Conservation (phyloP, 2,888 invertebrate genomes). For the Lamproptera curius region DNA sequence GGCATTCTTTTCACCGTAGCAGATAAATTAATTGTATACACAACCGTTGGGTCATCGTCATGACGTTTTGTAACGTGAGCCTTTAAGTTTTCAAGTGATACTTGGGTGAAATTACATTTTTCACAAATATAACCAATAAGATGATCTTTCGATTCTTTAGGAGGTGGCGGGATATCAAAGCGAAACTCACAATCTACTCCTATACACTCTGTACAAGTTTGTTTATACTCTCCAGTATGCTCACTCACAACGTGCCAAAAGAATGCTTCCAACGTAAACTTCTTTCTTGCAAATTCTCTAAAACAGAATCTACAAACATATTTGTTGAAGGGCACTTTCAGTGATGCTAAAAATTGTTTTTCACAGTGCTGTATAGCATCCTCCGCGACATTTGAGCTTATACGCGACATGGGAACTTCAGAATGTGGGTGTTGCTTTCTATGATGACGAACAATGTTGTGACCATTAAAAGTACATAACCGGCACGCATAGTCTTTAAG, state of each 20-base stretch:
- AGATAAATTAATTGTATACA: slow-evolving; percentile 60
- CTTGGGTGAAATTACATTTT: slow-evolving; percentile 85
- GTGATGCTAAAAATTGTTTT: slow-evolving; percentile 46
- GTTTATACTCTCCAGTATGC: slow-evolving; percentile 89
- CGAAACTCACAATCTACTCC: slow-evolving; percentile 48
- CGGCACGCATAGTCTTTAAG: slow-evolving; percentile 73
- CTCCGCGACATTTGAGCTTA: slow-evolving; percentile 70
- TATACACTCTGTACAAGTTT: slow-evolving; percentile 80
- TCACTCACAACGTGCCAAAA: slow-evolving; percentile 84
- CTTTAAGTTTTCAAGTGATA: slow-evolving; percentile 78
- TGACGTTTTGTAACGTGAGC: slow-evolving; percentile 80
- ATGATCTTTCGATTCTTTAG: slow-evolving; percentile 54
- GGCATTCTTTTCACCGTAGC: slow-evolving; percentile 44
- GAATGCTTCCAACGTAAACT: slow-evolving; percentile 64
- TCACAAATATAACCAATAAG: slow-evolving; percentile 82
- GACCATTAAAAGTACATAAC: slow-evolving; percentile 78
- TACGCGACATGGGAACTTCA: slow-evolving; percentile 82
- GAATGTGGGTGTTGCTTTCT: slow-evolving; percentile 79
- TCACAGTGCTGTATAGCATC: slow-evolving; percentile 76
- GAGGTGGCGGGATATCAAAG: slow-evolving; percentile 63
- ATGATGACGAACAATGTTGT: slow-evolving; percentile 82
- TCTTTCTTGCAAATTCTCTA: slow-evolving; percentile 49
- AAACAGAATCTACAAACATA: slow-evolving; percentile 64
- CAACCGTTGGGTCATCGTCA: slow-evolving; percentile 62
- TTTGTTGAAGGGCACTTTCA: slow-evolving; percentile 38